phyloP scores from a whole-genome alignment of 2,113 vertebrate genomes.

The Phalacrocorax pelagicus region DNA sequence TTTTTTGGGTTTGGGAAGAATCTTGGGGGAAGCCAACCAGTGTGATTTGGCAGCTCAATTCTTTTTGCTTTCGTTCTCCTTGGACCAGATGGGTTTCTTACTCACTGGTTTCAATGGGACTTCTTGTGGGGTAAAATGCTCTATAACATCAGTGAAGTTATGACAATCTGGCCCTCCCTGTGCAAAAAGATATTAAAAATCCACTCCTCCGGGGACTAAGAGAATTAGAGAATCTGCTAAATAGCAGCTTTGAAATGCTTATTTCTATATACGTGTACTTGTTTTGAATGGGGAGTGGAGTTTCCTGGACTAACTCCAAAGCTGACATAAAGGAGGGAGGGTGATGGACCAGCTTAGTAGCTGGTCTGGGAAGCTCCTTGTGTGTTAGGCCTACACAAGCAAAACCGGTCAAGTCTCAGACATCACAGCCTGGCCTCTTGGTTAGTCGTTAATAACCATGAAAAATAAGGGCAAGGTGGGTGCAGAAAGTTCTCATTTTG shows the following conservation, averaged over 20 bases:
- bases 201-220: background rate
- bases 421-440: background rate
- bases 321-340: background rate
- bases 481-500: background rate
- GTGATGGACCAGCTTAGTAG: background rate
- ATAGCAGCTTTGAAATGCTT: background rate
- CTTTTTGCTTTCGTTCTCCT: background rate
- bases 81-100: background rate
- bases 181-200: background rate
- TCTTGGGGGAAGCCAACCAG: background rate
- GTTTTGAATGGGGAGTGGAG: background rate
- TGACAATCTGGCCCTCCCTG: background rate
- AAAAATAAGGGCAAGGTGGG: background rate
- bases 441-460: background rate
- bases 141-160: background rate
- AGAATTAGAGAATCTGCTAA: background rate
- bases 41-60: background rate
- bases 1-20: background rate
- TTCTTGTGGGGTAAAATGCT: conserved; percentile 37
- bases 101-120: background rate
- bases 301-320: background rate
- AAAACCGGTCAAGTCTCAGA: background rate
- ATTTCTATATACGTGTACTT: background rate
- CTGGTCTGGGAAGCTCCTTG: background rate
- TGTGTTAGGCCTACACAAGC: background rate